These are phyloP conservation scores for Macrotis lagotis DNA, from an alignment of 2,113 vertebrate genomes.

Conservation along the genomic window DNA sequence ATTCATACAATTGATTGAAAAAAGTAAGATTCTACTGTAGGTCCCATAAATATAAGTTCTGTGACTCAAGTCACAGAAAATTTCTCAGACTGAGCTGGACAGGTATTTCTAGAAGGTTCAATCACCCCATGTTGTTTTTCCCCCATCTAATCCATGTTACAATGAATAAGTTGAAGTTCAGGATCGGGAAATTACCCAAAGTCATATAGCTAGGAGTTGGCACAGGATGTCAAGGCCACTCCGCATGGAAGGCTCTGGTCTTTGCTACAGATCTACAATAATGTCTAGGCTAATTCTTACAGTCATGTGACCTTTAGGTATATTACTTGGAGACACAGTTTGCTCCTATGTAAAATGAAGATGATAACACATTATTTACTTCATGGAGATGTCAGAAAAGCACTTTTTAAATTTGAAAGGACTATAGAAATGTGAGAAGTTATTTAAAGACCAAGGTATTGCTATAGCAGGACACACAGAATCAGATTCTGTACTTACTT, in stretches of 20 bases:
- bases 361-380: neutral
- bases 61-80: neutral
- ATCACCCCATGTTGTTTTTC: too few species aligned
- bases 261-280: neutral
- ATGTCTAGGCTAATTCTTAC: neutral
- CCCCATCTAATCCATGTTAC: too few species aligned
- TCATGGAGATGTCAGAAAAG: neutral
- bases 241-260: neutral
- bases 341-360: neutral
- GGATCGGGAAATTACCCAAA: neutral
- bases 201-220: neutral
- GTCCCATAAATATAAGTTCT: neutral
- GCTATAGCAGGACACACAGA: neutral
- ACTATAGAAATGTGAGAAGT: neutral
- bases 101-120: neutral
- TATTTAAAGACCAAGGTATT: neutral
- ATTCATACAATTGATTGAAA: neutral
- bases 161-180: neutral
- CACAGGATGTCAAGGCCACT: neutral
- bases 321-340: neutral
- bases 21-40: neutral
- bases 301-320: neutral
- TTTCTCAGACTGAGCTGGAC: neutral
- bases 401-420: neutral
- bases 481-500: neutral